Conservation (phyloP, 1,140 invertebrate species). For the Chlorops oryzae region DNA sequence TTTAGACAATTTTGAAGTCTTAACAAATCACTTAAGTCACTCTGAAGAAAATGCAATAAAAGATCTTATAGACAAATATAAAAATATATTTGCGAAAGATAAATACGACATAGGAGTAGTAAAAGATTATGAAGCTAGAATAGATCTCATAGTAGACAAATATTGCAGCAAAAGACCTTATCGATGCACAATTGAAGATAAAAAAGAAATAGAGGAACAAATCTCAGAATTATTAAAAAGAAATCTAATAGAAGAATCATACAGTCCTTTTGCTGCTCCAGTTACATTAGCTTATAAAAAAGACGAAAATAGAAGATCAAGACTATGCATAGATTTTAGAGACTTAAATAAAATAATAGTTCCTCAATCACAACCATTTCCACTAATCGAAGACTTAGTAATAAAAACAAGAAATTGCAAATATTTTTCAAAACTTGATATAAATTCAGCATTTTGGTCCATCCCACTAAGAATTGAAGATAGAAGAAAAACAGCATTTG, state of each 20-base stretch:
- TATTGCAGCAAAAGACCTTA: slow-evolving; percentile 34
- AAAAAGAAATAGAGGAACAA: slow-evolving; percentile 35
- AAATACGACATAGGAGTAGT: slow-evolving; percentile 17
- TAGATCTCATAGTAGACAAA: slow-evolving; percentile 29
- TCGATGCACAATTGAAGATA: slow-evolving; percentile 27
- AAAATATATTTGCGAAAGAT: slow-evolving; percentile 29
- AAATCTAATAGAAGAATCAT: slow-evolving; percentile 34
- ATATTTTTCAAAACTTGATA: slow-evolving; percentile 36
- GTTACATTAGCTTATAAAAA: no score
- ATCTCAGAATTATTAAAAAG: slow-evolving; percentile 27
- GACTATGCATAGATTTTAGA: no score
- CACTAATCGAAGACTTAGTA: slow-evolving; percentile 38
- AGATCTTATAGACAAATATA: slow-evolving; percentile 25
- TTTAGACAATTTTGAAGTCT: slow-evolving; percentile 24
- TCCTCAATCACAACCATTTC: no score
- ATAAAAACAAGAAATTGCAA: slow-evolving; percentile 34
- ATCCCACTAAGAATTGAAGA: no score
- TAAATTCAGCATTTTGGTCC: slow-evolving; percentile 39
- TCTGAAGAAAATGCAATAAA: slow-evolving; percentile 22
- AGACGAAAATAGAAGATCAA: no score
- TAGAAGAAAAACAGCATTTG: no score
- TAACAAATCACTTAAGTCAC: slow-evolving; percentile 24
- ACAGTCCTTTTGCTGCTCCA: slow-evolving; percentile 30
- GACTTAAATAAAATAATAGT: slow-evolving; percentile 26
- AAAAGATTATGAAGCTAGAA: slow-evolving; percentile 32